These are phyloP conservation scores for Polydrusus cervinus DNA, from an alignment of 2,888 invertebrate species.

Conservation along the genomic window DNA sequence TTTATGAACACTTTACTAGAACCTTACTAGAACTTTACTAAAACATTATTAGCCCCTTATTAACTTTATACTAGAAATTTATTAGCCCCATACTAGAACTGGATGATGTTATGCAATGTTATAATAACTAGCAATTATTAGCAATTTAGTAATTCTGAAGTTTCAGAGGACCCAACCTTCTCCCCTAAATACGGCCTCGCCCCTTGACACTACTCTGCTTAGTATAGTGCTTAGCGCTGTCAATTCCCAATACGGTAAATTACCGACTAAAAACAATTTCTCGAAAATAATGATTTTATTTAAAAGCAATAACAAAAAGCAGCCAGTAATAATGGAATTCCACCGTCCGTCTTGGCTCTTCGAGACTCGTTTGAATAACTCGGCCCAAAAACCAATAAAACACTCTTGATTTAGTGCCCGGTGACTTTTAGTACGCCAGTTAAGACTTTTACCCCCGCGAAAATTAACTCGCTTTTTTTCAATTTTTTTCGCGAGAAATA, in stretches of 20 bases:
- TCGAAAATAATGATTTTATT: conserved; percentile 54
- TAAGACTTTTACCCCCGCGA: conserved; percentile 45
- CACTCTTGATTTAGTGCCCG: conserved; percentile 55
- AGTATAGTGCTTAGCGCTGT: background rate
- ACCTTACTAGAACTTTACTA: too few relatives aligned
- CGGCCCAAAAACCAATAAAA: conserved; percentile 56
- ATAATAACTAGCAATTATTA: too few relatives aligned
- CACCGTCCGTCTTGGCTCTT: conserved; percentile 22
- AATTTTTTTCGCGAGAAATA: conserved; percentile 39
- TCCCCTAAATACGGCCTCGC: too few relatives aligned
- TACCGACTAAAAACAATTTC: conserved; percentile 45
- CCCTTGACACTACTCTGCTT: too few relatives aligned
- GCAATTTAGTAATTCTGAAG: too few relatives aligned
- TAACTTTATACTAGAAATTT: too few relatives aligned
- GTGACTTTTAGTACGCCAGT: conserved; percentile 53
- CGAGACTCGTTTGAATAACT: conserved; percentile 54
- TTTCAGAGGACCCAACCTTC: too few relatives aligned
- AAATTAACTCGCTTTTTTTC: conserved; percentile 43
- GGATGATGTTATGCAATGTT: too few relatives aligned
- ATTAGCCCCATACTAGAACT: too few relatives aligned
- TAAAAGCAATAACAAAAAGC: conserved; percentile 54
- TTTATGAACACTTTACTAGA: too few relatives aligned
- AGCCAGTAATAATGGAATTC: conserved; percentile 50
- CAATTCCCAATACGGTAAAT: conserved; percentile 16
- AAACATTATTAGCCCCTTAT: too few relatives aligned